Evolutionary conservation across 1,140 invertebrate species (phyloP), one percentile per base, ranked within the genome.

Genomic region (Samia ricini): DNA sequence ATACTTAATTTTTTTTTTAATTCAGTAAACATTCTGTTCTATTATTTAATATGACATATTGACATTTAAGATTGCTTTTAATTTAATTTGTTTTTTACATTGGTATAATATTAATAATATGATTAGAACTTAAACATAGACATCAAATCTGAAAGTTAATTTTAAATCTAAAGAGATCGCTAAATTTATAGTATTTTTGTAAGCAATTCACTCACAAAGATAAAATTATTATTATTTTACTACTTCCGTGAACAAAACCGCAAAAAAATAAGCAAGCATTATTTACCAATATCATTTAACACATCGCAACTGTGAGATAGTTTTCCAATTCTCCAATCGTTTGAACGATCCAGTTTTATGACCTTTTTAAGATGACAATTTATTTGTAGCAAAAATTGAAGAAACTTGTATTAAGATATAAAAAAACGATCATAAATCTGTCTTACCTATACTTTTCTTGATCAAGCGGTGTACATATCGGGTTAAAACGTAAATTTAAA

Each of bases 361-460:
- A 61, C 52, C 33, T 52, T 65, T 63, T 63, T 66, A 63, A 67
- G 57, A 71, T 73, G 61, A 66, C 60, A n/a, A n/a, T n/a, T n/a
- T 61, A 76, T 76, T 76, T 69, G 66, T 63, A 67, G 71, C 63
- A 68, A 71, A 72, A 67, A 51, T 72, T 62, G 55, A 60, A 68
- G 33, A 42, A 73, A 76, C 51, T 62, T 60, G 71, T 70, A 69
- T 69, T 73, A 69, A 68, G 64, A 63, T 64, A 71, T 76, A 73
- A 76, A n/a, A n/a, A 74, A 76, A 67, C 51, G 66, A 42, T 66
- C 50, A 69, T 73, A 76, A 76, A 76, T 71, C 60, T 63, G 61
- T 61, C 36, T 42, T 52, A 58, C 60, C 61, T 69, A 72, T 63
- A 65, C 61, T 66, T 68, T 70, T 36, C 59, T 50, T 68, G 68